Conservation (phyloP, 1,140 invertebrate species). For the Caenorhabditis remanei region DNA sequence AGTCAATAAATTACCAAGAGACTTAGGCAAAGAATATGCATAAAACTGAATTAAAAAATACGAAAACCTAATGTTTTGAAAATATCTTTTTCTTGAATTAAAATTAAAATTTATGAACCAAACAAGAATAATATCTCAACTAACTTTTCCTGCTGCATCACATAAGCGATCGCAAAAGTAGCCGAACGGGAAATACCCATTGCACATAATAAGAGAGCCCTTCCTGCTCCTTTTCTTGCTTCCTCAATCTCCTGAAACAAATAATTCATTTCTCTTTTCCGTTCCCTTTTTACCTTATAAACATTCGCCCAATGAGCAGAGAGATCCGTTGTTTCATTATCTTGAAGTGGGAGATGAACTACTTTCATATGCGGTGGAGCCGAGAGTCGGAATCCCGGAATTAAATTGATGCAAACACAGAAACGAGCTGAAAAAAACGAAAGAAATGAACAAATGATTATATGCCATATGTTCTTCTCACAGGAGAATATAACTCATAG, state of each 20-base stretch:
- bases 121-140: background rate
- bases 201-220: constrained; percentile 85
- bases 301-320: constrained; percentile 63
- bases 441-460: background rate
- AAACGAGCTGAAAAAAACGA: constrained; percentile 59
- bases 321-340: constrained; percentile 65
- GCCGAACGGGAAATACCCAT: constrained; percentile 89
- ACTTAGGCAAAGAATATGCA: too few species aligned
- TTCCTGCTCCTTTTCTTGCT: constrained; percentile 59
- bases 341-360: constrained; percentile 64
- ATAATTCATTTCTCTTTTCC: background rate
- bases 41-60: too few species aligned
- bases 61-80: too few species aligned
- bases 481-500: background rate
- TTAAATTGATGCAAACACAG: constrained; percentile 64
- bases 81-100: too few species aligned
- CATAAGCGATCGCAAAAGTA: constrained; percentile 87
- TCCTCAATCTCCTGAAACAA: constrained; percentile 63
- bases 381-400: constrained; percentile 64
- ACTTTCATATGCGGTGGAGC: constrained; percentile 61
- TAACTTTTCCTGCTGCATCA: constrained; percentile 81
- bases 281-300: constrained; percentile 58
- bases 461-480: background rate
- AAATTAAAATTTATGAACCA: too few species aligned
- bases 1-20: too few species aligned